Percentiles rank a stretch among this genome's conserved stretches.
These are phyloP conservation scores for Theodoxus fluviatilis DNA, from an alignment of 2,888 invertebrate species.

Conservation along the genomic window DNA sequence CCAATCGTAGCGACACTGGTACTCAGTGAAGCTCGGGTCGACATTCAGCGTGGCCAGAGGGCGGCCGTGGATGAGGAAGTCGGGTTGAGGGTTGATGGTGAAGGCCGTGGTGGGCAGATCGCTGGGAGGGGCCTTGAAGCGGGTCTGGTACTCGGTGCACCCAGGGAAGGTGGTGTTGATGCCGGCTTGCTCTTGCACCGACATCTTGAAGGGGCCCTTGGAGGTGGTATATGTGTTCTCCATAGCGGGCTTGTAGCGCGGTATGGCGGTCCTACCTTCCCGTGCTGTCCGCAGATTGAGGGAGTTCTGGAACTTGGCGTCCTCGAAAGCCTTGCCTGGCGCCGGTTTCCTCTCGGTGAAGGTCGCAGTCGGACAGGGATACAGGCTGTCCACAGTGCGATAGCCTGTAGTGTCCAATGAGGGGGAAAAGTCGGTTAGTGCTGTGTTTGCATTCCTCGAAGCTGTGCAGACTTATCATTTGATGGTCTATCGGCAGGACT, in stretches of 20 bases:
- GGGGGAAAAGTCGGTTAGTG: too few species aligned
- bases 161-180: constrained; percentile 64
- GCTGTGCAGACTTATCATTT: too few species aligned
- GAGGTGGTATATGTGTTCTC: constrained; percentile 26
- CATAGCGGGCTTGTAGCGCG: constrained; percentile 26
- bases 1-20: constrained; percentile 61
- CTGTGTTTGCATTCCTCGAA: too few species aligned
- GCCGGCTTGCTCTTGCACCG: constrained; percentile 63
- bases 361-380: constrained; percentile 45
- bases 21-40: constrained; percentile 55
- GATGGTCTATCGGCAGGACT: too few species aligned
- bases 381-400: constrained; percentile 53
- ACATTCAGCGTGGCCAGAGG: constrained; percentile 46
- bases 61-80: constrained; percentile 58
- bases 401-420: constrained; percentile 52
- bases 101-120: constrained; percentile 51
- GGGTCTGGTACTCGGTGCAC: constrained; percentile 58
- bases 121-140: constrained; percentile 47
- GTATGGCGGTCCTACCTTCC: not conserved
- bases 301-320: not conserved
- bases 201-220: constrained; percentile 40
- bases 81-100: constrained; percentile 62
- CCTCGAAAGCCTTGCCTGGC: constrained; percentile 1
- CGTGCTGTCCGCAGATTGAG: too few species aligned
- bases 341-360: not conserved